Evolutionary conservation across 2,888 invertebrate genomes (phyloP).

Genomic region (Sinopyrophorus schimmeli): DNA sequence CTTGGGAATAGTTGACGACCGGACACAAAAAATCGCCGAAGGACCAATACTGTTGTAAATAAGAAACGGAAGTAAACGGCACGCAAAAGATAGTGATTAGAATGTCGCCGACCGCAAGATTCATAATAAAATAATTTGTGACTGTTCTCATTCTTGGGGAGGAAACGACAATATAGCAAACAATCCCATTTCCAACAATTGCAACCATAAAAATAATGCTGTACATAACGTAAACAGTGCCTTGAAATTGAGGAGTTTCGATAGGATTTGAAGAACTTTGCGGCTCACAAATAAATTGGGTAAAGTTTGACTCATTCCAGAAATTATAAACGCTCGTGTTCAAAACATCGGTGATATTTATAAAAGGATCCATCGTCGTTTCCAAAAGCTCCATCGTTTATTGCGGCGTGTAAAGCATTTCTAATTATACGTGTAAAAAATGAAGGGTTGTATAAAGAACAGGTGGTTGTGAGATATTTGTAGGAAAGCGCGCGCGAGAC

Average conservation of each 20-base stretch:
- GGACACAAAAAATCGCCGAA: constrained; percentile 85
- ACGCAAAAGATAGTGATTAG: constrained; percentile 89
- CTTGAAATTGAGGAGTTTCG: constrained; percentile 60
- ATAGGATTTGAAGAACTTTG: constrained; percentile 22
- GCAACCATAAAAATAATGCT: constrained; percentile 72
- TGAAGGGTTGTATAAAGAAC: constrained; percentile 1
- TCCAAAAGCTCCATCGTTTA: background rate
- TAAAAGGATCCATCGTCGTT: constrained; percentile 1
- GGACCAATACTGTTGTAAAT: constrained; percentile 84
- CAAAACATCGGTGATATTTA: constrained; percentile 3
- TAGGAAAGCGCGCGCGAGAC: constrained; percentile 24
- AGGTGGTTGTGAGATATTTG: constrained; percentile 26
- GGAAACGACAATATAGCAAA: constrained; percentile 84
- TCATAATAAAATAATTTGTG: constrained; percentile 90
- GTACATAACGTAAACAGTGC: constrained; percentile 71
- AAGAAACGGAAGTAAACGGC: constrained; percentile 85
- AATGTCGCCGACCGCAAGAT: constrained; percentile 86
- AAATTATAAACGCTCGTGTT: constrained; percentile 7
- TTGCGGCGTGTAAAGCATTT: background rate
- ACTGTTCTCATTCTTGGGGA: constrained; percentile 88
- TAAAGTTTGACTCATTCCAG: constrained; percentile 21
- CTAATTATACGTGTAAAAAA: background rate
- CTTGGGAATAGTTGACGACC: constrained; percentile 80
- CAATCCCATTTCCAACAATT: constrained; percentile 73
- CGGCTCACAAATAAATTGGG: constrained; percentile 19